Evolutionary conservation across 2,888 invertebrate genomes (phyloP).

Genomic region (Mimachlamys varia): DNA sequence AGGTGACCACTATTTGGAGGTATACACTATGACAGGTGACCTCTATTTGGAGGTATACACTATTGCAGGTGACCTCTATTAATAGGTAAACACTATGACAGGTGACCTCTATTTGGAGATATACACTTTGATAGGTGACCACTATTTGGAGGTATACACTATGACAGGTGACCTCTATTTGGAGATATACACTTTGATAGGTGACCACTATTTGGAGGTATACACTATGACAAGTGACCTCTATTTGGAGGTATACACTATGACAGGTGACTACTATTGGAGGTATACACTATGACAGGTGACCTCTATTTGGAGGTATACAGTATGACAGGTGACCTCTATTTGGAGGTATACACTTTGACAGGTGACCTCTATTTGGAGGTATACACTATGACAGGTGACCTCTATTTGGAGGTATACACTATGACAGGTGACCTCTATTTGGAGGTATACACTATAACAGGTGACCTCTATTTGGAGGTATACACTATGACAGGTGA

Average conservation of each 20-base stretch:
- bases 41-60: not conserved
- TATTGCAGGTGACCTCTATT: too few species aligned
- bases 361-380: not conserved
- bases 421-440: not conserved
- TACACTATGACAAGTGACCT: not conserved
- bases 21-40: not conserved
- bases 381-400: not conserved
- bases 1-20: not conserved
- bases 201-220: not conserved
- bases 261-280: not conserved
- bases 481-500: constrained; percentile 16
- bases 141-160: not conserved
- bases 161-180: not conserved
- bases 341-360: too few species aligned
- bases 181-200: not conserved
- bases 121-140: not conserved
- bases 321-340: too few species aligned
- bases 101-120: not conserved
- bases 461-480: constrained; percentile 2
- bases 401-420: not conserved
- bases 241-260: not conserved
- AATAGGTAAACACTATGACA: not conserved
- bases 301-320: not conserved
- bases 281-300: constrained; percentile 2
- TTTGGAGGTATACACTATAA: not conserved